These are phyloP conservation scores for Ophiothrix spiculata DNA, from an alignment of 35 echinoderm and acorn worm species.

Conservation along the genomic window DNA sequence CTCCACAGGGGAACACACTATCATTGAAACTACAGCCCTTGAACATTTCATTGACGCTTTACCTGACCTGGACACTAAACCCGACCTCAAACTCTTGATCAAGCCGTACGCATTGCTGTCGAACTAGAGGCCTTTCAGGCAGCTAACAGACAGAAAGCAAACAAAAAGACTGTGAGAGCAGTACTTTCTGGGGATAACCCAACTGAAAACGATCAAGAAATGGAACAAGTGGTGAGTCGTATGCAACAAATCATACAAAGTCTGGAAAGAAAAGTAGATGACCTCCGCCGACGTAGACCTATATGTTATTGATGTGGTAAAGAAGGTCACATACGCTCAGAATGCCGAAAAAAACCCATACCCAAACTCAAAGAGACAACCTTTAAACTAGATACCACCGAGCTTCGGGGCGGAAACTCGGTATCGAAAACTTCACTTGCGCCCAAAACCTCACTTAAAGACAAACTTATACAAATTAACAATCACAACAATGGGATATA, in stretches of 20 bases:
- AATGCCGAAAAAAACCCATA: not conserved
- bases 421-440: not conserved
- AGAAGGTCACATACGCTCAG: not conserved
- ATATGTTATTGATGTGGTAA: not conserved
- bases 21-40: not conserved
- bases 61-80: not conserved
- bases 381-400: not conserved
- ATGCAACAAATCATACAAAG: not conserved
- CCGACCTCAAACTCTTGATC: not conserved
- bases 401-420: not conserved
- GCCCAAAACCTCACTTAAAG: not conserved
- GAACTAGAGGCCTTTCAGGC: not conserved
- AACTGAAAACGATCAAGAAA: not conserved
- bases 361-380: not conserved
- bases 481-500: not conserved
- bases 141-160: not conserved
- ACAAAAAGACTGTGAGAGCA: not conserved
- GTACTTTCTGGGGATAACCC: not conserved
- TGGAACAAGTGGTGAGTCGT: not conserved
- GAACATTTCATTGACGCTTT: not conserved
- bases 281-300: not conserved
- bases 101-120: not conserved
- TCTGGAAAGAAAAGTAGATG: not conserved
- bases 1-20: not conserved
- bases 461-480: not conserved